Percentiles rank a stretch among this genome's conserved stretches.
Evolutionary conservation across 1,140 invertebrate genomes (phyloP).

Genomic region (Chrysopa pallens): DNA sequence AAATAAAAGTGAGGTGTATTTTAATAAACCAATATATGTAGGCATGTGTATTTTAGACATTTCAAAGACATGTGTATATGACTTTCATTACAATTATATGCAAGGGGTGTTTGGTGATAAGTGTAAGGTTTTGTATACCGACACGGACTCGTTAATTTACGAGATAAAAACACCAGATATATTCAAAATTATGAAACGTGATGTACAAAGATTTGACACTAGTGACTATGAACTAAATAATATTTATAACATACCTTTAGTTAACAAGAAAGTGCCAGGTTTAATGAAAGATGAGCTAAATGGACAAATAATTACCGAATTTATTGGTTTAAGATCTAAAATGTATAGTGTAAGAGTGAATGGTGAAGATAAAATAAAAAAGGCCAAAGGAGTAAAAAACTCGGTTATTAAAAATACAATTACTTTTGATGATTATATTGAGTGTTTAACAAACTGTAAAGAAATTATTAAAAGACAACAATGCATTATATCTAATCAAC

Average conservation of each 20-base stretch:
- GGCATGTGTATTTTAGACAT: slow-evolving; percentile 19
- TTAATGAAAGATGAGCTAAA: slow-evolving; percentile 25
- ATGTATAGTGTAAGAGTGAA: slow-evolving; percentile 10
- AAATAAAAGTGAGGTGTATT: slow-evolving; percentile 11
- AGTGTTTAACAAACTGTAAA: too few relatives aligned
- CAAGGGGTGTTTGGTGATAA: too few relatives aligned
- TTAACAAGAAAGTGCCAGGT: slow-evolving; percentile 23
- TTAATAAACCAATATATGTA: slow-evolving; percentile 19
- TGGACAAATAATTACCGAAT: slow-evolving; percentile 13
- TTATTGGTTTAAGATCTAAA: slow-evolving; percentile 18
- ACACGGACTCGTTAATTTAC: too few relatives aligned
- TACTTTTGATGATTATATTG: too few relatives aligned
- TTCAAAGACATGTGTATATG: slow-evolving; percentile 18
- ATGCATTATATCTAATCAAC: too few relatives aligned
- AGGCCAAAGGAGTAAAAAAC: too few relatives aligned
- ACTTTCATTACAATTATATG: slow-evolving; percentile 16
- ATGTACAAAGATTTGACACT: slow-evolving; percentile 3
- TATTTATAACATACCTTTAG: slow-evolving; percentile 1
- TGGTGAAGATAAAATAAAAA: too few relatives aligned
- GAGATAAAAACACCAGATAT: too few relatives aligned
- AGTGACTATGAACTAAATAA: slow-evolving; percentile 1
- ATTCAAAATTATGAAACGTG: slow-evolving; percentile 5
- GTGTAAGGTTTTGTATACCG: too few relatives aligned
- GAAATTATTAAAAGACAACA: too few relatives aligned
- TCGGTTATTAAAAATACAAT: too few relatives aligned